Evolutionary conservation across 2,113 vertebrate genomes (phyloP), one percentile per base, ranked within the genome.

Genomic region (Microtus ochrogaster): DNA sequence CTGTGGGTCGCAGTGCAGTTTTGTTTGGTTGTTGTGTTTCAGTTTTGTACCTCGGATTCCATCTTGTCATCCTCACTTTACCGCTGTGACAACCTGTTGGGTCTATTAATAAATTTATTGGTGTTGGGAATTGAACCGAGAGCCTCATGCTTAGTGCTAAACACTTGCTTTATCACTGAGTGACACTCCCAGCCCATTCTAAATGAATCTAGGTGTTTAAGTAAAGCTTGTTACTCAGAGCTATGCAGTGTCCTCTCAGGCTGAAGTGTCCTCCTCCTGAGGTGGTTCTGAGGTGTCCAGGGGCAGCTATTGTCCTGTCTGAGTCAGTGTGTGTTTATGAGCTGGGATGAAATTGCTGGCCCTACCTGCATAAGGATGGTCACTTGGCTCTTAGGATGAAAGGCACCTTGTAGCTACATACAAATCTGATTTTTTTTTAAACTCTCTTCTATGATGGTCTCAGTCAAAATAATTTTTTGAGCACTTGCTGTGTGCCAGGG

Each of bases 281-380:
- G 73, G 61, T 74, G 2, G 33, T 90, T 89, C 89, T 41, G n/a
- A 87, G 81, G 63, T 66, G 22, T 70, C 12, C 12, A 1, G 49
- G 90, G 30, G 52, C 55, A 52, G 52, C 44, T 90, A 41, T 33
- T 85, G 85, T 74, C 66, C 22, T 66, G 47, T 89, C 52, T 87
- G 86, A 96, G 68, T 96, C 92, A 44, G 76, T 9, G 39, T 91
- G n/a, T 91, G 61, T 78, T 88, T 74, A 0, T 17, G 72, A 19
- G 70, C 13, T 17, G n/a, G 28, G 41, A 39, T 52, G 39, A 9
- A 17, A 30, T 12, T 28, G 1, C 47, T 8, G 4, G 39, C 30
- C 39, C 47, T 65, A 13, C 24, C 21, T 6, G 6, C 1, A 1
- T 26, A 3, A n/a, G 66, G 30, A 3, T 36, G 3, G 7, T 36